Conservation (phyloP, 2,888 invertebrate genomes). For the Apamea epomidion region DNA sequence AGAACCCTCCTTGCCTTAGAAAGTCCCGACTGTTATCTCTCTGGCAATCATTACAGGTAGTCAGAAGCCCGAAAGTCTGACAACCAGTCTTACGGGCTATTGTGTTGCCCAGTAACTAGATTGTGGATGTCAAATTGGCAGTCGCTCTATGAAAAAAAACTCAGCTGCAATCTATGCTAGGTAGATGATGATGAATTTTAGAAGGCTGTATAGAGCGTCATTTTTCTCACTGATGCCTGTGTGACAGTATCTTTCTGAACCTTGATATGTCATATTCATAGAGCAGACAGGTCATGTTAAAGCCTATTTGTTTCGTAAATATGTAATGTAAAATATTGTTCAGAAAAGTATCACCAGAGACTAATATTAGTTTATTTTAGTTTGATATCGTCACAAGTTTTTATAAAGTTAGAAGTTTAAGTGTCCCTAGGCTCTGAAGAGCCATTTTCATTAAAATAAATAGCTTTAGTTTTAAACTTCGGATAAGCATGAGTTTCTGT, state of each 20-base stretch:
- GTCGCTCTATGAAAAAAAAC: neutral
- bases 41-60: neutral
- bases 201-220: neutral
- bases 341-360: neutral
- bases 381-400: constrained; percentile 35
- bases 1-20: neutral
- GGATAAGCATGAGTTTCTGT: constrained; percentile 19
- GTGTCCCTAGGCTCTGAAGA: constrained; percentile 32
- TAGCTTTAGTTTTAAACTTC: constrained; percentile 30
- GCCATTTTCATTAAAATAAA: constrained; percentile 50
- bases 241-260: neutral
- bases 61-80: neutral
- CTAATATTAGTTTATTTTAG: constrained; percentile 6
- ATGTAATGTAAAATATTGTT: constrained; percentile 1
- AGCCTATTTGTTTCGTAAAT: neutral
- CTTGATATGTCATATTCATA: neutral
- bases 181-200: neutral
- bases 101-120: neutral
- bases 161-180: neutral
- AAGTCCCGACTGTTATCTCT: neutral
- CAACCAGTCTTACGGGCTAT: neutral
- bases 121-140: neutral
- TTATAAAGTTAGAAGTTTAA: constrained; percentile 26
- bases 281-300: neutral
- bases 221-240: neutral